phyloP scores from a whole-genome alignment of 1,140 invertebrate species.

The Drosophila bipectinata region DNA sequence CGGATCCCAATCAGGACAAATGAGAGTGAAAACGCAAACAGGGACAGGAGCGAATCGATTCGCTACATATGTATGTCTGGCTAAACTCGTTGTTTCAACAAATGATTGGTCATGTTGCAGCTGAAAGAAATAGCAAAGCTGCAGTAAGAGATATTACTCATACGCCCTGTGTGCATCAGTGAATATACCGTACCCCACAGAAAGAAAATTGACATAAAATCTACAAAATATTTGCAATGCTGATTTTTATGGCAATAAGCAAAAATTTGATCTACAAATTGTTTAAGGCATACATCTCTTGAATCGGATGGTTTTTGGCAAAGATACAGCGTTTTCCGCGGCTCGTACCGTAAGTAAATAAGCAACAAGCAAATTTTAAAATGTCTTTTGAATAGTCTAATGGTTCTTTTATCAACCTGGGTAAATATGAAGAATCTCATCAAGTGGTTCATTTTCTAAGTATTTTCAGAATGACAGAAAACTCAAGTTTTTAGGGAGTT shows the following conservation, averaged over 20 bases:
- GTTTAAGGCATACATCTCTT: too few relatives aligned
- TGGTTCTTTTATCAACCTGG: too few relatives aligned
- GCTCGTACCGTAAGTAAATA: too few relatives aligned
- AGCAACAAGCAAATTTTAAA: too few relatives aligned
- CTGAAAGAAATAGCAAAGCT: too few relatives aligned
- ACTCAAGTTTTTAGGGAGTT: slow-evolving; percentile 10
- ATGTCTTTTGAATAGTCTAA: too few relatives aligned
- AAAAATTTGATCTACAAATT: too few relatives aligned
- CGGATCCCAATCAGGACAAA: slow-evolving; percentile 26
- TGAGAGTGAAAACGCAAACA: slow-evolving; percentile 17
- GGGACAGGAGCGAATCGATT: background rate
- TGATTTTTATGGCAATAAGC: too few relatives aligned
- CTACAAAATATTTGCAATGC: background rate
- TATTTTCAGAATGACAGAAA: background rate
- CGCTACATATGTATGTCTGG: background rate
- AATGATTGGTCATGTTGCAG: background rate
- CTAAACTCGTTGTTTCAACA: background rate
- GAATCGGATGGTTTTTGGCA: too few relatives aligned
- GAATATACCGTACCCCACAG: background rate
- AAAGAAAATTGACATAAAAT: background rate
- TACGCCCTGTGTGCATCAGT: background rate
- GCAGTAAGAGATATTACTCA: background rate
- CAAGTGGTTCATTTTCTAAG: too few relatives aligned
- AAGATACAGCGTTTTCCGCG: too few relatives aligned
- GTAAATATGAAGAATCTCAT: too few relatives aligned